These are phyloP conservation scores for Macroteleia sp. DNA, from an alignment of 2,888 invertebrate species.

Conservation along the genomic window DNA sequence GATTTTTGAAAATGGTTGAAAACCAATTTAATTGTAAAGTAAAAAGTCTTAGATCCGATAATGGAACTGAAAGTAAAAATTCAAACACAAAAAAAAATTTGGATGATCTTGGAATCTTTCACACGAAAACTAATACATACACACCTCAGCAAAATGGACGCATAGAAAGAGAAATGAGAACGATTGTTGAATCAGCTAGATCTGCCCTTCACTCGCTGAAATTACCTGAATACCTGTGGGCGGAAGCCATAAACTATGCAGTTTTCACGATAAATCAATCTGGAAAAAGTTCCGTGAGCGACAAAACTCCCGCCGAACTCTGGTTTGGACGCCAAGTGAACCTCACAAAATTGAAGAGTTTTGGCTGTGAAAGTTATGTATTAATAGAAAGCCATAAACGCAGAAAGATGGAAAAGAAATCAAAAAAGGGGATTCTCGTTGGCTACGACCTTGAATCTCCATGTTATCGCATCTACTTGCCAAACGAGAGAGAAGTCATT, in stretches of 20 bases:
- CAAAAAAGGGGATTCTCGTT: neutral
- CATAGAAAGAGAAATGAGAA: conserved; percentile 72
- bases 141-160: conserved; percentile 27
- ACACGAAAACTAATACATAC: conserved; percentile 56
- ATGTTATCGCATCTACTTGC: neutral
- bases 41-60: too few species aligned
- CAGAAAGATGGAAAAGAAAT: neutral
- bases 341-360: too few species aligned
- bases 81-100: too few species aligned
- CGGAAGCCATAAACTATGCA: neutral
- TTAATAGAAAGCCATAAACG: too few species aligned
- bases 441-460: neutral
- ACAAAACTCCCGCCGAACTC: conserved; percentile 38
- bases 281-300: conserved; percentile 64
- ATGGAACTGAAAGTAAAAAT: conserved; percentile 60
- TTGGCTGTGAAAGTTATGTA: too few species aligned
- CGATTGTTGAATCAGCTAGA: neutral
- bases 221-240: neutral
- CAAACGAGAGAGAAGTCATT: neutral
- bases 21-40: too few species aligned
- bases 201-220: neutral
- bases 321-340: conserved; percentile 48
- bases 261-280: neutral
- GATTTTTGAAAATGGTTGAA: too few species aligned
- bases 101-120: conserved; percentile 33